Base-by-base conservation (phyloP, 2,113 vertebrate genomes). In the Pelvicachromis taeniatus region DNA sequence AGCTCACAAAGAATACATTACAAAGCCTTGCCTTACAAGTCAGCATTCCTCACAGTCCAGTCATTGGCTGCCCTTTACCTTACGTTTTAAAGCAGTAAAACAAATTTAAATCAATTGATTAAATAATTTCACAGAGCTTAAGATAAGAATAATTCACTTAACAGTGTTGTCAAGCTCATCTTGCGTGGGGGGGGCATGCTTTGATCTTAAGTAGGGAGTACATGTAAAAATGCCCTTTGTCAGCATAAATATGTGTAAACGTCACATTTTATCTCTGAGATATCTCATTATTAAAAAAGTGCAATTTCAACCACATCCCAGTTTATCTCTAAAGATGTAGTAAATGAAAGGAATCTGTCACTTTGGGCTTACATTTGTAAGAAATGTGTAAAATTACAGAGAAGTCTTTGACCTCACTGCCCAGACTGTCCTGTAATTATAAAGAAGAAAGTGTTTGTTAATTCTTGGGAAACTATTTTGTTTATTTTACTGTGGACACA, bases 31-130 rank as follows among this genome's bases (percentile, higher is more conserved):
- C 63, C 75, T 42, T 56, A 68, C 35, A 78, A 81, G 29, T 85
- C 77, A 21, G 65, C 75, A 78, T 84, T 92, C 83, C 83, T 55
- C 59, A 3, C 1, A 2, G 52, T 12, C 56, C 80, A 83, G 68
- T 91, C 82, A 83, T 55, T 75, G 65, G n/a, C 50, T 77, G 17
- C 16, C 42, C 78, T 63, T 80, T 48, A 80, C 19, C 26, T 13
- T 73, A 29, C 16, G 8, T 50, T 73, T 48, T 19, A 73, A 73
- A 50, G 42, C 16, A 17, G 42, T 19, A 6, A 75, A 26, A 75
- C 26, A 75, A 50, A 31, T 50, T 75, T 31, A n/a, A 50, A 50
- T 50, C 7, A 16, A 50, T 3, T 8, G 19, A n/a, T 75, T 31
- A n/a, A 50, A 31, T 53, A 1, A 6, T 38, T 45, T 38, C 19